Base-by-base conservation (phyloP, 2,888 invertebrate genomes). In the Hedychridium roseum region DNA sequence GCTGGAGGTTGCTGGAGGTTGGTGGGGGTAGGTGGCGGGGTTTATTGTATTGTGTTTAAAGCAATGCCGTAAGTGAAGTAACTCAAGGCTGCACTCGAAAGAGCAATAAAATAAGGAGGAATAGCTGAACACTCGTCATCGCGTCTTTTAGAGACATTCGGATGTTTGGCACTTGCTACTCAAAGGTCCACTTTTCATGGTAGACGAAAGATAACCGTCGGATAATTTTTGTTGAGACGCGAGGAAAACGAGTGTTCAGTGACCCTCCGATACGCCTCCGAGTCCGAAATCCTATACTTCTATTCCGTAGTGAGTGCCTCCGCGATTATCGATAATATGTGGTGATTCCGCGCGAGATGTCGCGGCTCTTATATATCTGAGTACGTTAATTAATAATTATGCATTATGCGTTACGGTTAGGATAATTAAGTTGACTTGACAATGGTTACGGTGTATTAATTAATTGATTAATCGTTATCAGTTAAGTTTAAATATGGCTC, bases 41-140 rank as follows among this genome's bases (percentile, higher is more conserved):
- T 55, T 60, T 57, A 57, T 74, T 74, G 78, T 78, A 78, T 78
- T 78, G 77, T 78, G 76, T 75, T 58, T 68, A 78, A 78, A 79
- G 70, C 71, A 78, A 79, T 70, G 68, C 68, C 66, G 69, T 78
- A 79, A 79, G 77, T 77, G 76, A 79, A 78, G 65, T 64, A 79
- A 79, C 78, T 68, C 67, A 79, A 78, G 68, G 73, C 68, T 78
- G 74, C 72, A 76, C 71, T 73, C 68, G 70, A 72, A 75, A 73
- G 67, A 74, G 61, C 67, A 73, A 71, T 68, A 37, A 69, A 74
- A 73, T 61, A 65, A 64, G 58, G 51, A 62, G 44, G 71, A 64
- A 64, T 54, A 66, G 66, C 66, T 64, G 65, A 45, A 63, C 64
- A 61, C 57, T 58, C 57, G 62, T 59, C 50, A 50, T 49, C 56